Percentiles rank a stretch among this genome's conserved stretches.
phyloP scores from a whole-genome alignment of 2,888 invertebrate species.

The Lissonota sp. region DNA sequence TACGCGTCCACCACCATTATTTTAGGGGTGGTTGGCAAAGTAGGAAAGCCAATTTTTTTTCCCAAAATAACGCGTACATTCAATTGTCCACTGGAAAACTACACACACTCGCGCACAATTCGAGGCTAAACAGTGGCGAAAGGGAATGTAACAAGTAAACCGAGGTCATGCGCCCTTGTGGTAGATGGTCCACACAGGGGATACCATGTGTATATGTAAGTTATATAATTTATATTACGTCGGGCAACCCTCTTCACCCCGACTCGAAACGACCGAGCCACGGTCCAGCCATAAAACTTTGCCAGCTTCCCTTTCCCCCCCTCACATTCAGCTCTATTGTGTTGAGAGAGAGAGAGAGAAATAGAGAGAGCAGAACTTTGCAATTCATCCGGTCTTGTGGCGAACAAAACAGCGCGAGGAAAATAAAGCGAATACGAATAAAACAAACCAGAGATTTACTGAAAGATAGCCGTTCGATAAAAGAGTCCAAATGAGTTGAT shows the following conservation, averaged over 20 bases:
- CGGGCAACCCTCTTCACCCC: conserved; percentile 17
- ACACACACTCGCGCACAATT: not conserved
- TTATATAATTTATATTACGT: conserved; percentile 53
- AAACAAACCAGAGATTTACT: not conserved
- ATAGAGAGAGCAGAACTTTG: conserved; percentile 5
- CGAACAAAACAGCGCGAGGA: conserved; percentile 7
- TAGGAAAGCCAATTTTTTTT: conserved; percentile 38
- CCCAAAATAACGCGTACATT: conserved; percentile 35
- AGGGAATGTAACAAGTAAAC: conserved; percentile 7
- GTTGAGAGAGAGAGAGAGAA: not conserved
- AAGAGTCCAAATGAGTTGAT: not conserved
- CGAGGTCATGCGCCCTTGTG: conserved; percentile 31
- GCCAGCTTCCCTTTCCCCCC: conserved; percentile 1
- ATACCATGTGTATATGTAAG: conserved; percentile 4
- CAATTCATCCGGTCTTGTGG: conserved; percentile 20
- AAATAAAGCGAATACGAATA: not conserved
- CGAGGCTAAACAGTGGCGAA: not conserved
- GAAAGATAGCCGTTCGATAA: not conserved
- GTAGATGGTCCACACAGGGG: conserved; percentile 6
- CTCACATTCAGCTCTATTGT: not conserved
- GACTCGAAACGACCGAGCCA: conserved; percentile 16
- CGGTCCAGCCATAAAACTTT: conserved; percentile 43
- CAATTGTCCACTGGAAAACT: not conserved
- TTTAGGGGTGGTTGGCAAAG: not conserved
- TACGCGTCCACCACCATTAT: no score